Percentiles rank a stretch among this genome's conserved stretches.
phyloP scores from a whole-genome alignment of 2,797 vertebrate genomes.

The Hippocampus kuda region DNA sequence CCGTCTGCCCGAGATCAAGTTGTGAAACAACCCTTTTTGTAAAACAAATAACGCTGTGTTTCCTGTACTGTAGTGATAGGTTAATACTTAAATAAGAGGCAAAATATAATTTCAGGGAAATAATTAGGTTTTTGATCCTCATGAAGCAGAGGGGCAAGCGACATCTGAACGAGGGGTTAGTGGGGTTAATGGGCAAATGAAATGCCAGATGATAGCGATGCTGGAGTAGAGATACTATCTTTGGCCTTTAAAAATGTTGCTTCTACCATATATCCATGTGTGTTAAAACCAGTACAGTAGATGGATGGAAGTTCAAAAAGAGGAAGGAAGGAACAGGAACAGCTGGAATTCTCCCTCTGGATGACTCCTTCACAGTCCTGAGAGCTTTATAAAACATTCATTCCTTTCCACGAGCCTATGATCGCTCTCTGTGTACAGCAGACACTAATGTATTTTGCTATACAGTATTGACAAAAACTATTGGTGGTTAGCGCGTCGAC shows the following conservation, averaged over 20 bases:
- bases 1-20: background rate
- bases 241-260: conserved; percentile 16
- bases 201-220: conserved; percentile 45
- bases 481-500: no score
- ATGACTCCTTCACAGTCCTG: conserved; percentile 50
- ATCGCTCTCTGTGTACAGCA: conserved; percentile 17
- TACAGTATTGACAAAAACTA: background rate
- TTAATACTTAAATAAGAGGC: conserved; percentile 22
- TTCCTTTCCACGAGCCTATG: conserved; percentile 31
- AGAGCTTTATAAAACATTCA: conserved; percentile 59
- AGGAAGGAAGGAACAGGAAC: conserved; percentile 21
- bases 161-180: conserved; percentile 52
- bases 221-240: conserved; percentile 36
- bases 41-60: conserved; percentile 15
- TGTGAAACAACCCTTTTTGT: no score
- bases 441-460: background rate
- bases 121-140: conserved; percentile 33
- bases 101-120: conserved; percentile 38
- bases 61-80: background rate
- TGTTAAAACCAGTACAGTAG: background rate
- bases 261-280: conserved; percentile 8
- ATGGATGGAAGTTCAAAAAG: background rate
- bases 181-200: conserved; percentile 57
- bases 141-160: conserved; percentile 38
- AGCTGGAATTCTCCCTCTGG: conserved; percentile 46